phyloP scores from a whole-genome alignment of 2,113 vertebrate genomes.

The Anoplopoma fimbria region DNA sequence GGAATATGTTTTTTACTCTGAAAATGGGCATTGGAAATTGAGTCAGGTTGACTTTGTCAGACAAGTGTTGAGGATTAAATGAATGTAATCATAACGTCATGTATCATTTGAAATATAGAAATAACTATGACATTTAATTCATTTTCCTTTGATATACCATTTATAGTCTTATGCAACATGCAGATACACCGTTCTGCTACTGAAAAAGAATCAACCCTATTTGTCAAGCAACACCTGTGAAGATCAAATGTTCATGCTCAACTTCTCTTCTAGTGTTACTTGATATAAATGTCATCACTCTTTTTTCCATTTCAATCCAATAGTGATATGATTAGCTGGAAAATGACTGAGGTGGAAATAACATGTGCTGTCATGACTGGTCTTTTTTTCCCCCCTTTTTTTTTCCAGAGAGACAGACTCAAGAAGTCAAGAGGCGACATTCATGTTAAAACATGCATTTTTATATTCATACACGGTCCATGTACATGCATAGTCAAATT shows the following conservation, averaged over 20 bases:
- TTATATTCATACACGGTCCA: constrained; percentile 31
- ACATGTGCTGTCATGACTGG: constrained; percentile 69
- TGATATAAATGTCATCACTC: constrained; percentile 30
- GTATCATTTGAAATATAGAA: background rate
- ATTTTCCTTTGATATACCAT: background rate
- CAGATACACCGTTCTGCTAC: background rate
- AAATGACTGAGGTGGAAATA: constrained; percentile 52
- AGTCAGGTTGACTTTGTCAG: too few species aligned
- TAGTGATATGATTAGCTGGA: constrained; percentile 18
- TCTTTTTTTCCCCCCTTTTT: constrained; percentile 5
- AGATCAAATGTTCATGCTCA: constrained; percentile 43
- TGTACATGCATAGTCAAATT: background rate
- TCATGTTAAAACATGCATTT: constrained; percentile 68
- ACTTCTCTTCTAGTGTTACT: constrained; percentile 31
- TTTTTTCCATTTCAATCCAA: constrained; percentile 39
- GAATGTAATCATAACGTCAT: background rate
- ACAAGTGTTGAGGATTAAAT: background rate
- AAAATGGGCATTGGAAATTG: background rate
- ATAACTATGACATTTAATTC: background rate
- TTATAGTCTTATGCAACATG: background rate
- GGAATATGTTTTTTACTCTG: background rate
- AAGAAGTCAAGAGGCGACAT: constrained; percentile 19
- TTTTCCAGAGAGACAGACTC: constrained; percentile 14
- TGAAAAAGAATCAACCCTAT: background rate
- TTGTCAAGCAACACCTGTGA: constrained; percentile 27